A percentile compares a stretch with the other conserved stretches of the same genome.
phyloP scores from a whole-genome alignment of 2,797 vertebrate genomes.

The Mareca strepera region DNA sequence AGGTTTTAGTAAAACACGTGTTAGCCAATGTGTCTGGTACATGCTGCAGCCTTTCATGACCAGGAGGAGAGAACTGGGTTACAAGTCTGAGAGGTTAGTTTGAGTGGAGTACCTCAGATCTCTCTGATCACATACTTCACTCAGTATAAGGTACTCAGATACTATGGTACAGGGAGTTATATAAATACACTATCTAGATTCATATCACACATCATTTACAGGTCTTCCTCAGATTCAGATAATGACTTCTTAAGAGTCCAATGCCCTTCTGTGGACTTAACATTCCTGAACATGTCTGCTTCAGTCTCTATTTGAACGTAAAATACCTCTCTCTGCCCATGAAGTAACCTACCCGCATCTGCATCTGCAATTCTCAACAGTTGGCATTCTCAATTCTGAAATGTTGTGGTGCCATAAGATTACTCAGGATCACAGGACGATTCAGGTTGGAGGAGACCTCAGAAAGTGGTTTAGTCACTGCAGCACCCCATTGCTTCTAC shows the following conservation, averaged over 20 bases:
- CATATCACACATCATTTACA: not conserved
- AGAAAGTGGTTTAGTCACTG: not conserved
- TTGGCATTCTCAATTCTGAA: not conserved
- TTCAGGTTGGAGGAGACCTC: not conserved
- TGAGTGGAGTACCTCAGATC: not conserved
- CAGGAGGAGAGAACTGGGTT: not conserved
- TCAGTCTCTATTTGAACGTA: not conserved
- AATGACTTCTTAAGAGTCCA: not conserved
- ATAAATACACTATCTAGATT: not conserved
- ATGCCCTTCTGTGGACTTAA: not conserved
- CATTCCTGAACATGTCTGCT: not conserved
- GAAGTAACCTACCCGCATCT: not conserved
- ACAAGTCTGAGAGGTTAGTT: not conserved
- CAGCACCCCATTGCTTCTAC: not conserved
- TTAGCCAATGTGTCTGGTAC: not conserved
- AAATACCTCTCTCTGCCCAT: rapidly evolving
- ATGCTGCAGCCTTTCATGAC: not conserved
- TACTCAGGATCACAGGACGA: not conserved
- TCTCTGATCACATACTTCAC: not conserved
- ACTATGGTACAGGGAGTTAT: rapidly evolving
- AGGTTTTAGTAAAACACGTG: not conserved
- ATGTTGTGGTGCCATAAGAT: not conserved
- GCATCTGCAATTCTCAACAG: not conserved
- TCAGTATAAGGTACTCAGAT: not conserved
- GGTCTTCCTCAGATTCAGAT: not conserved